Evolutionary conservation across 2,113 vertebrate genomes (phyloP), one percentile per base, ranked within the genome.

Genomic region (Chinchilla lanigera): DNA sequence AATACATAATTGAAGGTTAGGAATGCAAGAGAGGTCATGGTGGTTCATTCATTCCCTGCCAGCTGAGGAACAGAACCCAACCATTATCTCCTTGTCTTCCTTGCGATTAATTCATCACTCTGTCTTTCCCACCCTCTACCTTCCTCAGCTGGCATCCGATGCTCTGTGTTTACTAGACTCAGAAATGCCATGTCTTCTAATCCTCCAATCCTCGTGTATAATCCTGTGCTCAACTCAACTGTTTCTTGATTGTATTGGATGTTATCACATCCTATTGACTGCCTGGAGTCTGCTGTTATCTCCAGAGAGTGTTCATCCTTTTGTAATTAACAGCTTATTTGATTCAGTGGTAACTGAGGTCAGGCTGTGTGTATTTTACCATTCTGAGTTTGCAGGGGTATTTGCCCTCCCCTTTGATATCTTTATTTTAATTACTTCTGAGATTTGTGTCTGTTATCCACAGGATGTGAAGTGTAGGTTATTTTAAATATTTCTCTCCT

Each of bases 301-400:
- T 98, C 97, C 0, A 95, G 17, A 95, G 89, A 56, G 82, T 97
- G 69, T 95, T 98, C 93, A 98, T 98, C 86, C 88, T 98, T 98
- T 98, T 96, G 96, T 97, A 98, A 98, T 98, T 98, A 98, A 97
- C 94, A 98, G 85, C 77, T 97, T 96, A 95, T 97, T 98, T 98
- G 88, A 98, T 98, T 98, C 97, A 96, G 86, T 91, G 85, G 71
- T 97, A 97, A 87, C 95, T 19, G 94, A 97, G 83, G 95, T 98
- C 96, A 98, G 89, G 77, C 63, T 96, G 30, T 61, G 16, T 97
- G 87, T 97, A 93, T 97, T 98, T 97, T 97, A 73, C 90, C 60
- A 90, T 98, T 97, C 96, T 97, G 58, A 52, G 95, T 97, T 97
- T 92, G 44, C 95, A 96, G 0, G 16, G 0, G 24, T 96, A 97